Evolutionary conservation across 2,888 invertebrate genomes (phyloP), one percentile per base, ranked within the genome.

Genomic region (Cryptocephalus primarius): DNA sequence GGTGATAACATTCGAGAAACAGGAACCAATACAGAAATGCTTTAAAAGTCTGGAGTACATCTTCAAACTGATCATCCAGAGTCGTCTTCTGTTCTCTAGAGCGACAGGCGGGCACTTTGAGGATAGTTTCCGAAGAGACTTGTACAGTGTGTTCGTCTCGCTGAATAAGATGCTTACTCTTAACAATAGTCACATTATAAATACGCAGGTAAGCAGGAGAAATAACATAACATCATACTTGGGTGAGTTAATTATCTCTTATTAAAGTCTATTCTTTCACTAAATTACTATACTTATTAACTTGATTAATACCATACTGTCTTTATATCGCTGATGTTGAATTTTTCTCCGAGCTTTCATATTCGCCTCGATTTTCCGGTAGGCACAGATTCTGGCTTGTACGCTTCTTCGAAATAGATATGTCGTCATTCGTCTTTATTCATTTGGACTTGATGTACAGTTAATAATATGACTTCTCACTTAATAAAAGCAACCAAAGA

Each of bases 1-100:
- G 76, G 87, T 88, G 32, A 82, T 84, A 8, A 85, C 86, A 10
- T 85, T 88, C 0, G 91, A 91, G 55, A 85, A 88, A 39, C 90
- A 91, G 51, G 90, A 92, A 60, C 86, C 90, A 0, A 88, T 93
- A 49, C 84, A 89, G 65, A 91, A 89, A 63, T 91, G 91, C 62
- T 88, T 92, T 49, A 83, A 87, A 46, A 91, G 92, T 0, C 73
- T 94, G 40, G 93, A 93, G 63, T 92, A 91, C 51, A 89, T 95
- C 56, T 91, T 94, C 70, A 88, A 93, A 53, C 79, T 95, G 58
- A 87, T 94, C 2, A 92, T 94, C 34, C 88, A 93, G 58, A 94
- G 93, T 39, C 76, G 91, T 8, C 68, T 87, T 36, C 65, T 92
- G 36, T 92, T 91, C 72, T 82, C 88, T 0, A 75, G 88, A 12